A percentile compares a stretch with the other conserved stretches of the same genome.
These are phyloP conservation scores for Stylophora pistillata DNA, from an alignment of 64 coral and sea anemone genomes.

Conservation along the genomic window DNA sequence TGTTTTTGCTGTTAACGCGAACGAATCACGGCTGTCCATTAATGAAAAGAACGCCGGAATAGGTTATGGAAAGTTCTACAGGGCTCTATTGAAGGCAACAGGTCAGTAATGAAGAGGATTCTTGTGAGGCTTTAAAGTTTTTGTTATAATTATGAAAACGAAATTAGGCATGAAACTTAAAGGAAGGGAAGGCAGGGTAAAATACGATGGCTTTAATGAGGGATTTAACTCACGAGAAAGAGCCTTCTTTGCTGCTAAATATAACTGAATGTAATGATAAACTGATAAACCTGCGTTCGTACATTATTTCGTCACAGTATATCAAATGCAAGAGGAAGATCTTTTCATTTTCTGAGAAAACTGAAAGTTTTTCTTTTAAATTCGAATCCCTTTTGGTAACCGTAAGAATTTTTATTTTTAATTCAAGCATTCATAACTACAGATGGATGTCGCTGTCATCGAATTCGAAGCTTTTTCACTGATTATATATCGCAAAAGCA, in stretches of 20 bases:
- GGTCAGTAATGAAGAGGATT: neutral
- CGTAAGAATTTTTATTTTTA: too few species aligned
- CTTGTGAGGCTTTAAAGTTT: neutral
- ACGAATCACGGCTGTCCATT: constrained; percentile 61
- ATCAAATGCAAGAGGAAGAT: neutral
- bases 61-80: constrained; percentile 64
- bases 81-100: constrained; percentile 40
- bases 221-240: neutral
- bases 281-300: neutral
- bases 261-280: neutral
- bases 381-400: neutral
- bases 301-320: neutral
- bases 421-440: too few species aligned
- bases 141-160: neutral
- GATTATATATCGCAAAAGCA: too few species aligned
- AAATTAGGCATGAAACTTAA: neutral
- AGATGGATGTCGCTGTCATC: too few species aligned
- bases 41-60: constrained; percentile 59
- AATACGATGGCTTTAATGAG: too few species aligned
- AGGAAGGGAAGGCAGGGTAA: neutral
- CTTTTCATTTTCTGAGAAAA: neutral
- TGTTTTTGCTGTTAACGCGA: constrained; percentile 72
- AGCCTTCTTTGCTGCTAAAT: neutral
- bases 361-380: neutral
- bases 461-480: too few species aligned